Base-by-base conservation (phyloP, 2,797 vertebrate species). In the Sternotherus odoratus region DNA sequence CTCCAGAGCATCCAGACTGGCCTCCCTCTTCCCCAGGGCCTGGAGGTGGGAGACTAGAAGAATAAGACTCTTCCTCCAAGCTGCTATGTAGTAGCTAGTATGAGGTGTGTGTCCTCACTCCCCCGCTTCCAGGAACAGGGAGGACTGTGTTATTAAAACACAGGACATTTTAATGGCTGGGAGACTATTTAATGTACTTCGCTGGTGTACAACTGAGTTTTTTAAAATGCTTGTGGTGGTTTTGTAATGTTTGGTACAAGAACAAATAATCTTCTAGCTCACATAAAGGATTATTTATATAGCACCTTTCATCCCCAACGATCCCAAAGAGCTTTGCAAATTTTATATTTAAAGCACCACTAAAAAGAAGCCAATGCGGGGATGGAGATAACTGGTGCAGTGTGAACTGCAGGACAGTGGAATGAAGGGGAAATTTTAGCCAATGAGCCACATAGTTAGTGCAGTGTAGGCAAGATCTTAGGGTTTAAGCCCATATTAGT, bases 151-250 rank as follows among this genome's bases (percentile, higher is more conserved):
- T 63, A 17, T 43, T 83, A 54, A 88, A 85, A 72, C 1, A 86
- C 85, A 86, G 30, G 81, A 72, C 53, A 10, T 15, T 43, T 54
- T 30, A 26, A 84, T 82, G 87, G 75, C 81, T 92, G 88, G 72
- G 90, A 87, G 85, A 1, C 12, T 81, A 57, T 43, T 43, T 43
- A 87, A 82, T 75, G 28, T 78, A 46, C 5, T 63, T 87, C 85
- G 82, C 17, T 63, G 87, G 66, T 51, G 56, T 46, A 10, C 60
- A 80, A 87, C 83, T 7, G 43, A 2, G 60, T 10, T 39, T 69
- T 69, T 69, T 17, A 15, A 33, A 84, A 74, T 23, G 51, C 36
- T 88, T 9, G 0, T 26, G 53, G 63, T 74, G 78, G 78, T 46
- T 48, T 66, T 8, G 0, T 82, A 82, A 83, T 7, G 2, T 30